Base-by-base conservation (phyloP, 1,140 invertebrate species). In the Ctenoplectra terminalis region DNA sequence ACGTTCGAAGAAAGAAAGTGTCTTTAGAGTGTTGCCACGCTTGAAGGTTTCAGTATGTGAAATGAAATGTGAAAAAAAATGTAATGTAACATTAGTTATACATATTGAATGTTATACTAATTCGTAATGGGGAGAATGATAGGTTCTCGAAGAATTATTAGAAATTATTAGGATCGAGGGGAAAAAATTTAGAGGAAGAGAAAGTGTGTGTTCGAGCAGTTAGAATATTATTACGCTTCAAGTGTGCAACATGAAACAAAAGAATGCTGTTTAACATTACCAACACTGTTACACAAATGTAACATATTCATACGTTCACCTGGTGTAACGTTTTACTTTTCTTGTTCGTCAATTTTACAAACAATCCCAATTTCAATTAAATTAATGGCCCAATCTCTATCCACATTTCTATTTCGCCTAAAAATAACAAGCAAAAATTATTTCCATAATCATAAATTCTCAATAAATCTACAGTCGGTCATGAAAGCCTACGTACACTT, bases 101-200 rank as follows among this genome's bases (percentile, higher is more conserved):
- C 20, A 20, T 50, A 7, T 70, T 26, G n/a, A 34, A 29, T n/a
- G 66, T 48, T 69, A 48, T 11, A 37, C 46, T 52, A 31, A 52
- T 70, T 70, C 23, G n/a, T 52, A 17, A 52, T n/a, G n/a, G 20
- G 20, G 31, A 2, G 48, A 52, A 26, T 15, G 48, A 69, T 69
- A 69, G 43, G 20, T 69, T 43, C 48, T 8, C 48, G 0, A 13
- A 1, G 4, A 37, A 23, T 52, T 52, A 52, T 54, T 70, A 70
- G 67, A 70, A 70, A 70, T 52, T 70, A 50, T 70, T 70, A 37
- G 46, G 17, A 67, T 29, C 31, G 20, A 15, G 37, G 58, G 66
- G 67, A 52, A 70, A 2, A 70, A 70, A 52, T 50, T 50, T 50
- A 23, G 23, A 52, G 67, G 67, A 70, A 70, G 67, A 52, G 67